Evolutionary conservation across 1,140 invertebrate genomes (phyloP), one percentile per base, ranked within the genome.

Genomic region (Drosophila kanapiae): DNA sequence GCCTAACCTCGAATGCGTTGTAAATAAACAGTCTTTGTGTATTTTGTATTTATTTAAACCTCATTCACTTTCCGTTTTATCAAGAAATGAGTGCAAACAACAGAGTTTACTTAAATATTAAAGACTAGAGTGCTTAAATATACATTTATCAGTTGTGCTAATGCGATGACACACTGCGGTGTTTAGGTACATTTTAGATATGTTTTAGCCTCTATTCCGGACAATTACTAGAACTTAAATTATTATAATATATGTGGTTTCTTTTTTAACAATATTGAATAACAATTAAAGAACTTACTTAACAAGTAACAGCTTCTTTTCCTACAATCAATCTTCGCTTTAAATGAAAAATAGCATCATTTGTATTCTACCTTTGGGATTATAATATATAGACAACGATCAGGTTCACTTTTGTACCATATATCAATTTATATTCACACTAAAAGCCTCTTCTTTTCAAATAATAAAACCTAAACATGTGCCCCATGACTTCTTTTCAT

Each of bases 401-500:
- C 9, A 27, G 29, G 29, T 29, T 35, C 31, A 53, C 18, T 23
- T 29, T 67, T 53, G 14, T 45, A 69, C 61, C 29, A 67, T 13
- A 43, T 27, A 49, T 10, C n/a, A 45, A 67, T 63, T 54, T 68
- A 45, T 68, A 70, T 70, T 70, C 13, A 29, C 37, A n/a, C 14
- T 47, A 10, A 31, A 9, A 70, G 67, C 67, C 67, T 68, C 67
- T 45, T 70, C 7, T 6, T 11, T 33, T 47, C 13, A 47, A 49
- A 16, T 56, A 53, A 43, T 43, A 70, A 67, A 47, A 67, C 37
- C n/a, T 23, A 37, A 37, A 31, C 13, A 29, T 53, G 10, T 53
- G 23, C 35, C 27, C 23, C 33, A 49, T 49, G 18, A 64, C 31
- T 13, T n/a, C 4, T 29, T 53, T 14, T n/a, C 42, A 13, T 63